phyloP scores from a whole-genome alignment of 2,888 invertebrate species.

The Ectemnius lituratus region DNA sequence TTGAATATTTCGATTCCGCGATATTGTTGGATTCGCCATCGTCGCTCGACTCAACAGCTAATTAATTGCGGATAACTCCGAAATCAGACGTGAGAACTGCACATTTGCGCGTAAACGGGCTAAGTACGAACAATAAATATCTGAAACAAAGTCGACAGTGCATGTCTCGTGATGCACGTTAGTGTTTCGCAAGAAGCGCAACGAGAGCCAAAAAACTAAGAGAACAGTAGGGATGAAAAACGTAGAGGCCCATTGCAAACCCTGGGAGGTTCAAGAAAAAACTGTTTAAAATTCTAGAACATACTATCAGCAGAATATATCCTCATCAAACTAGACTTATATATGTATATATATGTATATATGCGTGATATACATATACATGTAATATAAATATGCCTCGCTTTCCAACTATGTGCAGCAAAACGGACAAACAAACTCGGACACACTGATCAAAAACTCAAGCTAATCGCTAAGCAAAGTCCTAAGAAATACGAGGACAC shows the following conservation, averaged over 20 bases:
- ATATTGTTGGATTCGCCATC: too few species aligned
- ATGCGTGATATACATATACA: slow-evolving; percentile 47
- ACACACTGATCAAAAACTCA: slow-evolving; percentile 50
- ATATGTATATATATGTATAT: slow-evolving; percentile 22
- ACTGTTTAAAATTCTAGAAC: slow-evolving; percentile 43
- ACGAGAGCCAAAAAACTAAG: slow-evolving; percentile 58
- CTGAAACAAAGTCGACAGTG: slow-evolving; percentile 57
- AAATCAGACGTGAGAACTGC: slow-evolving; percentile 24
- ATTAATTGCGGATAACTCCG: too few species aligned
- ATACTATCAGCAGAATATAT: slow-evolving; percentile 54
- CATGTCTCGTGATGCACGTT: slow-evolving; percentile 65
- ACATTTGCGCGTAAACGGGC: slow-evolving; percentile 48
- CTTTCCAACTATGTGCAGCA: slow-evolving; percentile 59
- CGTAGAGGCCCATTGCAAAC: slow-evolving; percentile 37
- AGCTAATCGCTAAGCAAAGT: slow-evolving; percentile 51
- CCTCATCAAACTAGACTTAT: slow-evolving; percentile 43
- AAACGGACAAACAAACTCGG: slow-evolving; percentile 56
- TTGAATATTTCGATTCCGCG: too few species aligned
- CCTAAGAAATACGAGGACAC: slow-evolving; percentile 43
- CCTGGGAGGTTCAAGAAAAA: slow-evolving; percentile 45
- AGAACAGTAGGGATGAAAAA: slow-evolving; percentile 52
- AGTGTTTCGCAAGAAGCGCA: slow-evolving; percentile 64
- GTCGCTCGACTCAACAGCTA: too few species aligned
- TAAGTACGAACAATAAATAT: slow-evolving; percentile 62
- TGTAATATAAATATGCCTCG: slow-evolving; percentile 46